phyloP scores from a whole-genome alignment of 2,797 vertebrate genomes.

The Chromis chromis region DNA sequence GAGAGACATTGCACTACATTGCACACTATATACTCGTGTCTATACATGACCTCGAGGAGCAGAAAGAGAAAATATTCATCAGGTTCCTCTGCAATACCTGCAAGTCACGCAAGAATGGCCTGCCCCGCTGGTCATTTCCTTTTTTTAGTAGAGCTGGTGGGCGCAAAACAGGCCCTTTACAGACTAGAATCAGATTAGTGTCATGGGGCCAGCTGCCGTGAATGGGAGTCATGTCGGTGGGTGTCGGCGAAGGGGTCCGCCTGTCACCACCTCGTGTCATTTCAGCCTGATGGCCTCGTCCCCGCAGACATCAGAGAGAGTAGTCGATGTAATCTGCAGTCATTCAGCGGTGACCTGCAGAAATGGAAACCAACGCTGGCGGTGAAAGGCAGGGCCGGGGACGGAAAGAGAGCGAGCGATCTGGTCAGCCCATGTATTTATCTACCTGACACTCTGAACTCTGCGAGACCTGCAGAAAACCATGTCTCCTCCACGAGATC shows the following conservation, averaged over 20 bases:
- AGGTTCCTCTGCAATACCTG: slow-evolving; percentile 44
- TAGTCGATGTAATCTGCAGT: slow-evolving; percentile 74
- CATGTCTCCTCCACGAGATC: slow-evolving; percentile 11
- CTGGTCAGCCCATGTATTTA: slow-evolving; percentile 66
- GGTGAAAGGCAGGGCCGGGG: slow-evolving; percentile 20
- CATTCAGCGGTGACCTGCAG: slow-evolving; percentile 74
- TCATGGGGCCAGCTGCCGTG: slow-evolving; percentile 71
- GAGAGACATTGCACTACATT: slow-evolving; percentile 3
- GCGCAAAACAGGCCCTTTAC: slow-evolving; percentile 61
- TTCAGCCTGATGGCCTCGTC: slow-evolving; percentile 74
- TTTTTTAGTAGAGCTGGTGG: slow-evolving; percentile 54
- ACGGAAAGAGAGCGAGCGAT: slow-evolving; percentile 55
- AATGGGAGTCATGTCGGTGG: slow-evolving; percentile 72
- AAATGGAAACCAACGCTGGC: slow-evolving; percentile 67
- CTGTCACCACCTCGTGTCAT: slow-evolving; percentile 75
- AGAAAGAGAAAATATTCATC: slow-evolving; percentile 43
- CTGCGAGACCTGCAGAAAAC: slow-evolving; percentile 30
- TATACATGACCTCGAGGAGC: slow-evolving; percentile 19
- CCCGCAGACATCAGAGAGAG: slow-evolving; percentile 69
- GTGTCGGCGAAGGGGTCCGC: slow-evolving; percentile 59
- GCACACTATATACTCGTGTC: not conserved
- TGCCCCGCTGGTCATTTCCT: slow-evolving; percentile 62
- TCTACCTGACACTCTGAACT: slow-evolving; percentile 71
- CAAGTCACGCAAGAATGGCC: slow-evolving; percentile 50
- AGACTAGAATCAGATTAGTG: slow-evolving; percentile 78